Evolutionary conservation across 2,888 invertebrate species (phyloP), one percentile per base, ranked within the genome.

Genomic region (Diplolepis rosae): DNA sequence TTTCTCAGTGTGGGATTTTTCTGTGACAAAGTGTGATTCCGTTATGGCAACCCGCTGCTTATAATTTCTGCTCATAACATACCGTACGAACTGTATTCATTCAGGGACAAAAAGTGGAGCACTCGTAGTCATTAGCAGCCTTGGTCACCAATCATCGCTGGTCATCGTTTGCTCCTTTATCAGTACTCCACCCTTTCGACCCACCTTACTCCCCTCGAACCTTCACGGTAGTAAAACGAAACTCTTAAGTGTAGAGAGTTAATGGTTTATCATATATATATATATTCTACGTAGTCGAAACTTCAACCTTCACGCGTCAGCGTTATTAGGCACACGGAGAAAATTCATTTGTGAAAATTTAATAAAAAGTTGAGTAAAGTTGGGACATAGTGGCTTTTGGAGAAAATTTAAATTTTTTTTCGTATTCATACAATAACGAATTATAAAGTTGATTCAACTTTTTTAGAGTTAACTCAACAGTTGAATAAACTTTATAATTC

Each of bases 91-190:
- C 61, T 61, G 61, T 61, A 61, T 32, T 32, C 67, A 70, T 65
- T 48, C n/a, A 22, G 52, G 69, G 75, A 75, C 76, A 77, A 74
- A 74, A 77, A 79, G 69, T 66, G 69, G 70, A 73, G 73, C 74
- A 77, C 78, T 80, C 79, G 81, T 80, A 82, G 80, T 84, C 84
- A 84, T 85, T 84, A 84, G 80, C 79, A 78, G 79, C 18, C 15
- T 81, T 80, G 80, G 83, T 83, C 82, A 82, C 82, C 82, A 77
- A 82, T 81, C 79, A 80, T 80, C 76, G 71, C 50, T 71, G 73
- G 68, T 76, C 68, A 68, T 75, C 65, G 51, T 51, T 69, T 61
- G 61, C 70, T 50, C 67, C 68, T 68, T 65, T 73, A 73, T 66
- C 76, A 72, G 73, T 74, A 54, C 71, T 68, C 72, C 74, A 73